Evolutionary conservation across 1,140 invertebrate genomes (phyloP), one percentile per base, ranked within the genome.

Genomic region (Leptopilina clavipes): DNA sequence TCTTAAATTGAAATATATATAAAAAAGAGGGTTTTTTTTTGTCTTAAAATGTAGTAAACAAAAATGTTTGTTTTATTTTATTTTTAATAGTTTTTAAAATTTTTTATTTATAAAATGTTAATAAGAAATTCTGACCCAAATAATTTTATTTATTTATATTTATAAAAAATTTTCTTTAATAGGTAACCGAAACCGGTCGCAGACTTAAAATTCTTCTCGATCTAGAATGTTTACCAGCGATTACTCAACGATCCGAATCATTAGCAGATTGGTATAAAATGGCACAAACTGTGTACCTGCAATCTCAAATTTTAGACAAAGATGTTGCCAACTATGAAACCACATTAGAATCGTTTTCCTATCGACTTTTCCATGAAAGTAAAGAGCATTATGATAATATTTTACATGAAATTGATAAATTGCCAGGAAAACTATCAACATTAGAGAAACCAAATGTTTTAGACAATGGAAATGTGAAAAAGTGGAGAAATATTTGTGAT

Each of bases 191-290:
- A 89, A 95, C 94, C 0, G 93, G 93, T 9, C 92, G 93, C 59
- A 91, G 93, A 74, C 90, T 94, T 70, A 93, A 94, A 81, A 90
- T 91, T 1, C 88, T 96, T 72, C 88, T 95, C 59, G 91, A 94
- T 77, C 90, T 89, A 17, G 93, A 95, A 83, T 94, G 94, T 75
- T 90, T 92, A 79, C 93, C 94, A 10, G 91, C 93, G 2, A 93
- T 95, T 22, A 92, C 92, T 19, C 93, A 94, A 71, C 89, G 94
- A 14, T 94, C 94, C 0, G 95, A 95, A 83, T 93, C 92, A 82
- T 89, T 95, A 45, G 94, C 94, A 7, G 95, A 96, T 89, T 96
- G 95, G 95, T 96, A 95, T 84, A 96, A 96, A 91, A 95, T 95
- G 90, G 95, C 95, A 8, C 95, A 96, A 85, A 95, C 95, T 1